A percentile compares a stretch with the other conserved stretches of the same genome.
These are phyloP conservation scores for Sarcophaga caerulescens DNA, from an alignment of 2,888 invertebrate genomes.

Conservation along the genomic window DNA sequence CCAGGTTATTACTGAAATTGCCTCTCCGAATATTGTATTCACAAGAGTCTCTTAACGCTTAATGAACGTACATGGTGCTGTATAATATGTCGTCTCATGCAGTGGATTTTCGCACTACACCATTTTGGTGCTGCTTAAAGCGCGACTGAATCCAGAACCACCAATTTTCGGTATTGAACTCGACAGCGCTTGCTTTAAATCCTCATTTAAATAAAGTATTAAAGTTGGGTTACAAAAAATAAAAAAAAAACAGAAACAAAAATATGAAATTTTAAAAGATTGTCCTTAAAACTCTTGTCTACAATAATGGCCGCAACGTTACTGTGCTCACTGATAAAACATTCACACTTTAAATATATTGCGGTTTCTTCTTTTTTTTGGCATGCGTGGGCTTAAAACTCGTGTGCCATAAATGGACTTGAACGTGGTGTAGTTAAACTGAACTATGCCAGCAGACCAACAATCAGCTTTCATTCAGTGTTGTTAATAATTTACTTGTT, in stretches of 20 bases:
- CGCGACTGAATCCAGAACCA: too few relatives aligned
- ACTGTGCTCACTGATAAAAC: background rate
- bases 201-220: slow-evolving; percentile 22
- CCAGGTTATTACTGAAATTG: too few relatives aligned
- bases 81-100: too few relatives aligned
- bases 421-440: background rate
- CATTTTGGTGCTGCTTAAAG: too few relatives aligned
- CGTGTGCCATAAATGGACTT: slow-evolving; percentile 23
- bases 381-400: slow-evolving; percentile 58
- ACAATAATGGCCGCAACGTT: background rate
- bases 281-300: slow-evolving; percentile 45
- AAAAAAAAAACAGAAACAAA: slow-evolving; percentile 1
- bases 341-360: slow-evolving; percentile 45
- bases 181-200: slow-evolving; percentile 8
- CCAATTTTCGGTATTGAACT: too few relatives aligned
- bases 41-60: too few relatives aligned
- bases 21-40: too few relatives aligned
- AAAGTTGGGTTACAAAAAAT: background rate
- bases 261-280: background rate
- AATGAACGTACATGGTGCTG: too few relatives aligned
- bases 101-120: too few relatives aligned
- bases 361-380: slow-evolving; percentile 61
- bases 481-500: slow-evolving; percentile 60
- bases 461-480: background rate
- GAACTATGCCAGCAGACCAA: slow-evolving; percentile 9